Evolutionary conservation across 2,888 invertebrate species (phyloP), one percentile per base, ranked within the genome.

Genomic region (Gymnocheta viridis): DNA sequence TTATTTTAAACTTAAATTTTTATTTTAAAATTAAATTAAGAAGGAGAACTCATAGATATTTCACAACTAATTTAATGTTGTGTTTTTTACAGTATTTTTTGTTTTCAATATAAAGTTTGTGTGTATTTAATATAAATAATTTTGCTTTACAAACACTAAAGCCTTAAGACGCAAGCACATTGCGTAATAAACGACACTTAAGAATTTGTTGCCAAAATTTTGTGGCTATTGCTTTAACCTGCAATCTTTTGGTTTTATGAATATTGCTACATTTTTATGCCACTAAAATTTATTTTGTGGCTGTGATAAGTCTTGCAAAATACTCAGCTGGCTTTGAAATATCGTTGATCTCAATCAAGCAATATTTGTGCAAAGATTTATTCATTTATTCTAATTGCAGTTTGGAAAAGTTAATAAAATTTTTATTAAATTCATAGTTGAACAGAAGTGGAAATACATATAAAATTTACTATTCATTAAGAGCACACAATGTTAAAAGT

Each of bases 111-210:
- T n/a, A n/a, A 19, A 35, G 22, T 49, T 17, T n/a, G 5, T 35
- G 32, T 10, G 27, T 47, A n/a, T 29, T 44, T 19, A 32, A n/a
- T 19, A 17, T 1, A 24, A 35, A 1, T 56, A 38, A n/a, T n/a
- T 24, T 6, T 12, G 14, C 2, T 41, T 7, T 12, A n/a, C 22
- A 5, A 4, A 73, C 69, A 35, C 58, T n/a, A 58, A 64, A 66
- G 47, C 69, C 29, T 79, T 56, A 79, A 56, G 66, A 32, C 5
- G 58, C 41, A 70, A 66, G 66, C 70, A 3, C 17, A 44, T 49
- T 62, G 14, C 38, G 12, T 7, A 41, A 49, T 24, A 10, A n/a
- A 6, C 56, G 4, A 19, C 2, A 24, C 9, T 32, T 54, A 19
- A 58, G 58, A 77, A 49, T 67, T 67, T 58, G 2, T 58, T 32